A percentile compares a stretch with the other conserved stretches of the same genome.
Conservation (phyloP, 2,113 vertebrate species). For the Siphamia tubifer region DNA sequence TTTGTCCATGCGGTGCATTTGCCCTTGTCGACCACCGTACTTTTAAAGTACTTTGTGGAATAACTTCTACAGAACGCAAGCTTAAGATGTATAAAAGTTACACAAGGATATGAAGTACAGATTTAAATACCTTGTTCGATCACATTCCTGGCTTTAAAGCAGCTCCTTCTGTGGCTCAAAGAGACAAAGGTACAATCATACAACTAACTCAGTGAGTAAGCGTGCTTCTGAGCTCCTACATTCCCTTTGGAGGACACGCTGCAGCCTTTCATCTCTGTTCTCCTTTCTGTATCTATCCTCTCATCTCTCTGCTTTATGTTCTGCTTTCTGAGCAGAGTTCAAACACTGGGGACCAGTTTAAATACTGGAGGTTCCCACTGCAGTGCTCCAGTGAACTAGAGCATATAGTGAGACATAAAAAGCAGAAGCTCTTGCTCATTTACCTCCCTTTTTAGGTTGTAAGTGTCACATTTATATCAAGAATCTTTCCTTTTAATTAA, state of each 20-base stretch:
- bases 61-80: constrained; percentile 1
- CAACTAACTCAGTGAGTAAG: constrained; percentile 60
- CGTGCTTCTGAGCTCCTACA: constrained; percentile 54
- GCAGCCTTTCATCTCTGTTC: constrained; percentile 69
- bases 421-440: constrained; percentile 6
- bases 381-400: constrained; percentile 58
- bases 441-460: not conserved
- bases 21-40: too few species aligned
- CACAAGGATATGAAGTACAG: constrained; percentile 28
- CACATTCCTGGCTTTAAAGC: constrained; percentile 48
- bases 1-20: too few species aligned
- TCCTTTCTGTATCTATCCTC: constrained; percentile 54
- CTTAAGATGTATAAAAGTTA: constrained; percentile 8
- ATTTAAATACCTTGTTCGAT: constrained; percentile 18
- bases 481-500: constrained; percentile 33
- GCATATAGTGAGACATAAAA: constrained; percentile 58
- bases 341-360: constrained; percentile 76
- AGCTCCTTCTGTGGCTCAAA: constrained; percentile 48
- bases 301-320: constrained; percentile 75
- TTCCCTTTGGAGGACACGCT: constrained; percentile 67
- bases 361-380: constrained; percentile 64
- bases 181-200: constrained; percentile 73
- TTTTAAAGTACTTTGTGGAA: constrained; percentile 21
- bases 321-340: constrained; percentile 71
- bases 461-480: constrained; percentile 17